Percentiles rank a stretch among this genome's conserved stretches.
Conservation (phyloP, 1,140 invertebrate genomes). For the Lordiphosa mommai region DNA sequence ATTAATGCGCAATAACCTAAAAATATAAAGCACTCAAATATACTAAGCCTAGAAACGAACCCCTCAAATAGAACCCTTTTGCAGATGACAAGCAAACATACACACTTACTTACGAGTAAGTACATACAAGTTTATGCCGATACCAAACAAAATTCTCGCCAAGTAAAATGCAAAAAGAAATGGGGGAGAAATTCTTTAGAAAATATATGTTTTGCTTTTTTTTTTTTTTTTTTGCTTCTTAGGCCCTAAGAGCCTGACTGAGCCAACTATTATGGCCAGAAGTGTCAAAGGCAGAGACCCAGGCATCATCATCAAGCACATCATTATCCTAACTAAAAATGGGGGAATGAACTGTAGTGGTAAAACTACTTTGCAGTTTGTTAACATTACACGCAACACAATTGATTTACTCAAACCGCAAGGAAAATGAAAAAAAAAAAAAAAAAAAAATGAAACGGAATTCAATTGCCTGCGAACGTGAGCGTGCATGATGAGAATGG, state of each 20-base stretch:
- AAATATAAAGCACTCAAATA: conserved; percentile 5
- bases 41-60: conserved; percentile 17
- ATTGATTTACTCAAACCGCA: conserved; percentile 65
- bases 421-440: too few relatives aligned
- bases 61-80: conserved; percentile 1
- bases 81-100: neutral
- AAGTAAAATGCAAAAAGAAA: conserved; percentile 17
- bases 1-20: conserved; percentile 47
- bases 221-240: too few relatives aligned
- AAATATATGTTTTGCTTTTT: conserved; percentile 37
- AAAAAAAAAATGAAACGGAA: conserved; percentile 25
- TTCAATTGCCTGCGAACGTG: conserved; percentile 44
- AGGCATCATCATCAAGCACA: too few relatives aligned
- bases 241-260: too few relatives aligned
- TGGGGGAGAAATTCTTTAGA: conserved; percentile 61
- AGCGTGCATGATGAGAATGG: conserved; percentile 36
- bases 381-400: conserved; percentile 48
- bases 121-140: too few relatives aligned
- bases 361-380: conserved; percentile 56
- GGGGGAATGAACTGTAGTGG: conserved; percentile 64
- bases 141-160: conserved; percentile 36
- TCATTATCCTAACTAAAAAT: conserved; percentile 30
- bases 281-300: conserved; percentile 61
- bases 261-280: conserved; percentile 60
- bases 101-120: conserved; percentile 3